These are phyloP conservation scores for Thereuonema tuberculata DNA, from an alignment of 1,140 invertebrate genomes.

Conservation along the genomic window DNA sequence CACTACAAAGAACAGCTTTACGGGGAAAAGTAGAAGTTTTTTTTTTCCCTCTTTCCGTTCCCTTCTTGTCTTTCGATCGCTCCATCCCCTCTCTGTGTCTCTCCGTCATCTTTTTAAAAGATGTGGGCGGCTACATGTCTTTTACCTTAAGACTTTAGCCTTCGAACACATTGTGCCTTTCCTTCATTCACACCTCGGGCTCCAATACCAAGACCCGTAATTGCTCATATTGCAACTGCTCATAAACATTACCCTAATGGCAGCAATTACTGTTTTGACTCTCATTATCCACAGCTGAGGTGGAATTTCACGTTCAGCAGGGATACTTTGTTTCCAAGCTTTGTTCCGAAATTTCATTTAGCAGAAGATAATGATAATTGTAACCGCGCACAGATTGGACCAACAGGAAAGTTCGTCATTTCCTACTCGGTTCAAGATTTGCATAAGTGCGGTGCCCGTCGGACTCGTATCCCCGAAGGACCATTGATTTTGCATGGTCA, in stretches of 20 bases:
- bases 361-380: constrained; percentile 9
- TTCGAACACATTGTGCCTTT: too few relatives aligned
- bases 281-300: constrained; percentile 9
- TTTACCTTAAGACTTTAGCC: too few relatives aligned
- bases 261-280: constrained; percentile 7
- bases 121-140: too few relatives aligned
- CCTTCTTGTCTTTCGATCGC: too few relatives aligned
- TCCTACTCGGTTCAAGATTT: too few relatives aligned
- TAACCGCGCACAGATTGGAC: constrained; percentile 6
- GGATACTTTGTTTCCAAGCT: neutral
- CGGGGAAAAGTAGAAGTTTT: too few relatives aligned
- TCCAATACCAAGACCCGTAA: constrained; percentile 1
- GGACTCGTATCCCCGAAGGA: neutral
- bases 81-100: too few relatives aligned
- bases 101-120: too few relatives aligned
- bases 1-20: too few relatives aligned
- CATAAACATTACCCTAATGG: constrained; percentile 10
- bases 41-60: too few relatives aligned
- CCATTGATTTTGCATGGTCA: constrained; percentile 3
- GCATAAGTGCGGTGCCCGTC: too few relatives aligned
- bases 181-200: constrained; percentile 1
- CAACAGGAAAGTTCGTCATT: too few relatives aligned
- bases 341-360: constrained; percentile 9
- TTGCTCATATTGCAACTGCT: constrained; percentile 10
- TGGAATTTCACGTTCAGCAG: neutral